phyloP scores from a whole-genome alignment of 2,797 vertebrate species.

The Molossus alvarezi region DNA sequence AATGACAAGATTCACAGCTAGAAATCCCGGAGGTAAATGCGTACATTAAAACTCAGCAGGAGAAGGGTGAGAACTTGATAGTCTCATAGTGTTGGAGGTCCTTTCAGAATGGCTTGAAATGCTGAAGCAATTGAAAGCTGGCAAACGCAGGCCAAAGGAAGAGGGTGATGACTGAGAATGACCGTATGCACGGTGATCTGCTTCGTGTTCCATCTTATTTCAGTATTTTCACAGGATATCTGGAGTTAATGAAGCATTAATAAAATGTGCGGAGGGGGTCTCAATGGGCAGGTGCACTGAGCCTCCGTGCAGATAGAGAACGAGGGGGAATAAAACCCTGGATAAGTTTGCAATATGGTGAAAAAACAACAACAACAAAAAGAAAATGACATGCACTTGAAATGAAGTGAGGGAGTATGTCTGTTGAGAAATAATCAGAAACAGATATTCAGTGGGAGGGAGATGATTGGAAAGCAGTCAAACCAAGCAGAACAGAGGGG shows the following conservation, averaged over 20 bases:
- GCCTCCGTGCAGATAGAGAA: neutral
- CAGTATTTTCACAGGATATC: neutral
- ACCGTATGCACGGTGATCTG: neutral
- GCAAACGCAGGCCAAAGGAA: neutral
- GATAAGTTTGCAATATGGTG: neutral
- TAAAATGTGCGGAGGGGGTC: neutral
- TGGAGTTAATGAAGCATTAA: neutral
- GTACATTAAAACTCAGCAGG: slow-evolving; percentile 19
- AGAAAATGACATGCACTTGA: slow-evolving; percentile 61
- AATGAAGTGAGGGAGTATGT: neutral
- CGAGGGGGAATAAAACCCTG: neutral
- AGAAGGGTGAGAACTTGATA: neutral
- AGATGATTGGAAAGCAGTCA: slow-evolving; percentile 56
- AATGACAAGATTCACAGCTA: slow-evolving; percentile 3
- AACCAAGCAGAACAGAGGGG: neutral
- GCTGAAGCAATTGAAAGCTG: neutral
- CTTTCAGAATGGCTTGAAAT: neutral
- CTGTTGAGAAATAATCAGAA: slow-evolving; percentile 67
- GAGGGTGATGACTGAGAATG: neutral
- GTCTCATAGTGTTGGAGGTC: neutral
- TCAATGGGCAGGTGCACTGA: neutral
- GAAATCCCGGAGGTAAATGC: neutral
- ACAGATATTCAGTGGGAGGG: slow-evolving; percentile 34
- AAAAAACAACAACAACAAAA: neutral
- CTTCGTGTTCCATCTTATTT: neutral